Base-by-base conservation (phyloP, 2,888 invertebrate species). In the Galeruca laticollis region DNA sequence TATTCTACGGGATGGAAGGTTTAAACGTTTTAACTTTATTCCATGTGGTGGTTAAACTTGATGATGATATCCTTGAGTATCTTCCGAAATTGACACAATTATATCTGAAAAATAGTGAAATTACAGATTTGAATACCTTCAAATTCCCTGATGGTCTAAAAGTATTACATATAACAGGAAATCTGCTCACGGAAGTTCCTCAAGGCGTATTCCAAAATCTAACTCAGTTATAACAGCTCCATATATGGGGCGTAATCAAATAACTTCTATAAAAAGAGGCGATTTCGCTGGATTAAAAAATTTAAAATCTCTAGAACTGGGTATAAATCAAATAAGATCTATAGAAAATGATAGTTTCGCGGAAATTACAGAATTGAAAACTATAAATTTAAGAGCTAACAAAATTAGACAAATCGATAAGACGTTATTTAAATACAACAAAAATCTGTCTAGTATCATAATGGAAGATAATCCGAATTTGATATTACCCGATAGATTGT, bases 161-260 rank as follows among this genome's bases (percentile, higher is more conserved):
- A 76, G 88, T 89, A 73, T 86, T 95, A 71, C 93, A 93, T 84
- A 83, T 95, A 65, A 90, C 91, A 76, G 86, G 88, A 13, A 94
- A 93, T 82, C 87, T 88, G 60, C 87, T 94, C 74, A 87, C 88
- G 68, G 86, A 87, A 68, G 84, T 94, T 60, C 89, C 90, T 0
- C 82, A 87, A 8, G 88, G 89, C 75, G 87, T 91, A 60, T 93
- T 94, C 80, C 84, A 87, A 65, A 86, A 88, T 70, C 84, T 93
- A 65, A 86, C 84, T 35, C 90, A 91, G 80, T 84, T 94, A 52
- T 88, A 87, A 73, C 87, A 86, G 70, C 84, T 95, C 52, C 90
- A 91, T 80, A 86, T 95, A 71, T 90, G 88, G 80, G 87, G n/a
- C n/a, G 87, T n/a, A 94, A 93, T 60, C 71, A 75, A 11, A 67